A percentile compares a stretch with the other conserved stretches of the same genome.
Evolutionary conservation across 1,140 invertebrate genomes (phyloP).

Genomic region (Tribolium madens): DNA sequence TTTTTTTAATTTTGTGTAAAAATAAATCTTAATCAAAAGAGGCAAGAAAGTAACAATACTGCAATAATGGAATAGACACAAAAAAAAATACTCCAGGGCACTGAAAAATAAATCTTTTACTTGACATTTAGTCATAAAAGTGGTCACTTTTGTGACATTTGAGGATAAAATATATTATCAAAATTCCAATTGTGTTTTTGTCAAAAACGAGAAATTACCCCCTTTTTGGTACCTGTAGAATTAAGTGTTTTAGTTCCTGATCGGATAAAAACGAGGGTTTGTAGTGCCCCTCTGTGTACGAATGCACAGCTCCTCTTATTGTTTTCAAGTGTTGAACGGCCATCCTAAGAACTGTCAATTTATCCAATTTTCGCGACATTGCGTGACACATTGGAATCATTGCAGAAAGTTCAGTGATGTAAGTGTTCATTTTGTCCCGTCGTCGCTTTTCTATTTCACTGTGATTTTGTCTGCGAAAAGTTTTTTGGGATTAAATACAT

Average conservation of each 20-base stretch:
- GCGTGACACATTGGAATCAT: constrained; percentile 95
- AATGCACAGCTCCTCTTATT: constrained; percentile 80
- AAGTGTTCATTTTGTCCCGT: constrained; percentile 96
- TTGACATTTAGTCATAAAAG: too few relatives aligned
- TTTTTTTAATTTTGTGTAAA: too few relatives aligned
- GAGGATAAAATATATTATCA: too few relatives aligned
- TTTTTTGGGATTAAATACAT: too few relatives aligned
- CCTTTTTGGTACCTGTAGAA: constrained; percentile 71
- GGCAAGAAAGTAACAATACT: too few relatives aligned
- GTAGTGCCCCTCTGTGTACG: constrained; percentile 85
- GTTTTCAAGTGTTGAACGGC: constrained; percentile 93
- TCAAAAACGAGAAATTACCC: too few relatives aligned
- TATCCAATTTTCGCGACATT: constrained; percentile 93
- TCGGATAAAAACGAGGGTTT: constrained; percentile 92
- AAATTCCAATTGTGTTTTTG: too few relatives aligned
- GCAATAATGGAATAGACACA: too few relatives aligned
- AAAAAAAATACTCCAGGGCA: too few relatives aligned
- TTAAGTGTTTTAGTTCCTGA: constrained; percentile 85
- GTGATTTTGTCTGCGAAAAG: constrained; percentile 78
- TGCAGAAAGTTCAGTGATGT: constrained; percentile 89
- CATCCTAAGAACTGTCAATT: constrained; percentile 93
- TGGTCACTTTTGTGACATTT: too few relatives aligned
- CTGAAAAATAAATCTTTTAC: too few relatives aligned
- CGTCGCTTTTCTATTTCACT: constrained; percentile 96
- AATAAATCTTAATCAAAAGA: too few relatives aligned